A percentile compares a stretch with the other conserved stretches of the same genome.
These are phyloP conservation scores for Pandion haliaetus DNA, from an alignment of 2,113 vertebrate genomes.

Conservation along the genomic window DNA sequence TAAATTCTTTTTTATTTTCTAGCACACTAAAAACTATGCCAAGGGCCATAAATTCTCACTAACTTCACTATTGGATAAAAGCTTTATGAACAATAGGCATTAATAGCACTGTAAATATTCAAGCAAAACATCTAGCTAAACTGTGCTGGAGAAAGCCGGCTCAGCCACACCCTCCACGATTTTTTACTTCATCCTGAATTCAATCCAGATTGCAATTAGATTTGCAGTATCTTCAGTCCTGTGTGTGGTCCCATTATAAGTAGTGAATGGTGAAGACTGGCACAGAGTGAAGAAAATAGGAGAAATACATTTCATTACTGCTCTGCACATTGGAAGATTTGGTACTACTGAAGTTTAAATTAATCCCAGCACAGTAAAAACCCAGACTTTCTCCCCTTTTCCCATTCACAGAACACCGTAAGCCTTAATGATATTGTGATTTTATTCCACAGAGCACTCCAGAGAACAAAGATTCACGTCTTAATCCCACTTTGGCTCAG, in stretches of 20 bases:
- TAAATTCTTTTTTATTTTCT: neutral
- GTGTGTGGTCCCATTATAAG: neutral
- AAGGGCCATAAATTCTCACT: neutral
- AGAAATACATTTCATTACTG: neutral
- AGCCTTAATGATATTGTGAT: neutral
- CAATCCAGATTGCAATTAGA: neutral
- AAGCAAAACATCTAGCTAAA: neutral
- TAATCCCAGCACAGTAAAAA: neutral
- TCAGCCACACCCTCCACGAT: neutral
- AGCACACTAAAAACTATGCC: neutral
- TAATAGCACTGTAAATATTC: neutral
- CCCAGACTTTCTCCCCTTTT: neutral
- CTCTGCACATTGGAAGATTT: neutral
- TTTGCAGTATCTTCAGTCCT: neutral
- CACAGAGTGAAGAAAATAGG: neutral
- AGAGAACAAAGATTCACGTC: neutral
- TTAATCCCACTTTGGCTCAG: neutral
- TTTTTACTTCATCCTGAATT: slow-evolving; percentile 6
- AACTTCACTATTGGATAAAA: slow-evolving; percentile 8
- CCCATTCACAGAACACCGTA: neutral
- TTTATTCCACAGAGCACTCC: neutral
- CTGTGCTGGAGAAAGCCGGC: neutral
- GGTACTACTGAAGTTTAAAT: neutral
- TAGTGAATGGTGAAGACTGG: neutral
- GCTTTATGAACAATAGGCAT: neutral